phyloP scores from a whole-genome alignment of 2,797 vertebrate species.

The Austrolebias charrua region DNA sequence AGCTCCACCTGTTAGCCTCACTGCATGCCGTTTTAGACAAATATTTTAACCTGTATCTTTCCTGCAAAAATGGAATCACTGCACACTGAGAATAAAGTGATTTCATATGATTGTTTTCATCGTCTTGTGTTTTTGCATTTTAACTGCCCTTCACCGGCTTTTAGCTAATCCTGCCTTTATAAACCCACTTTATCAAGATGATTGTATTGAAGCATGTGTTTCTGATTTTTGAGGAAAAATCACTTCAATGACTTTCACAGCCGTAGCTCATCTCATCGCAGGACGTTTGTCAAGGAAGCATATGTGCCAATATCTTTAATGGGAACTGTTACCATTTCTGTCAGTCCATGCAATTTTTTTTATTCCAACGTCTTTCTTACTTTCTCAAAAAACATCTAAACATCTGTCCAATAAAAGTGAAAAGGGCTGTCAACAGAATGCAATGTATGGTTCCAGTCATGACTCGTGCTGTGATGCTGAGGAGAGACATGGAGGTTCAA shows the following conservation, averaged over 20 bases:
- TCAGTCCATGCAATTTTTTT: slow-evolving; percentile 54
- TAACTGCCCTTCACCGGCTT: slow-evolving; percentile 15
- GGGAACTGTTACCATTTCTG: slow-evolving; percentile 63
- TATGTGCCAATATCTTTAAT: slow-evolving; percentile 54
- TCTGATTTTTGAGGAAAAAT: slow-evolving; percentile 19
- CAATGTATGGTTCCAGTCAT: slow-evolving; percentile 67
- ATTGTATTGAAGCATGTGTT: slow-evolving; percentile 23
- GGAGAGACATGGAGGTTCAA: slow-evolving; percentile 26
- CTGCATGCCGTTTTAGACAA: slow-evolving; percentile 90
- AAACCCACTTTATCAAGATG: slow-evolving; percentile 2
- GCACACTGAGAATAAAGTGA: slow-evolving; percentile 90
- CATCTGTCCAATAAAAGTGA: slow-evolving; percentile 73
- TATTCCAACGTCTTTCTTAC: no score
- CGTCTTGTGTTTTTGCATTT: slow-evolving; percentile 75
- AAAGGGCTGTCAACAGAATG: slow-evolving; percentile 76
- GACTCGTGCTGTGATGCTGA: slow-evolving; percentile 27
- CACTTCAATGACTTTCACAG: slow-evolving; percentile 22
- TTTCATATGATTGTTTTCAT: slow-evolving; percentile 82
- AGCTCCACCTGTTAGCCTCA: slow-evolving; percentile 83
- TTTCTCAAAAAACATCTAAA: slow-evolving; percentile 52
- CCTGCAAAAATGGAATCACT: slow-evolving; percentile 91
- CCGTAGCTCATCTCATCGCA: slow-evolving; percentile 38
- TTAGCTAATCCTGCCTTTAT: slow-evolving; percentile 19
- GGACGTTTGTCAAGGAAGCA: slow-evolving; percentile 39
- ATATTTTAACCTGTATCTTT: slow-evolving; percentile 83